These are phyloP conservation scores for Lasioglossum morio DNA, from an alignment of 2,888 invertebrate species.

Conservation along the genomic window DNA sequence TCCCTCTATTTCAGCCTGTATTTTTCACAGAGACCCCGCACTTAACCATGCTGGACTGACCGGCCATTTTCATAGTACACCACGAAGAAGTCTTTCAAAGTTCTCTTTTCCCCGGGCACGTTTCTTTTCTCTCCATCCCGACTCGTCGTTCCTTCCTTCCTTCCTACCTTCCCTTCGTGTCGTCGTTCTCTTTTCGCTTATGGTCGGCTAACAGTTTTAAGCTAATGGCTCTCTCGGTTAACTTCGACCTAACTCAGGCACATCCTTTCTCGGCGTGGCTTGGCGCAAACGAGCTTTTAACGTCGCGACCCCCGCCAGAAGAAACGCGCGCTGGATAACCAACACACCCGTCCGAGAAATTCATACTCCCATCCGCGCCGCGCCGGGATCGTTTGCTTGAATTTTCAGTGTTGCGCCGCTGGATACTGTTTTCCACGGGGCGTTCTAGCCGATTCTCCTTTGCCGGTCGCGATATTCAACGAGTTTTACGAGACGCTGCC, in stretches of 20 bases:
- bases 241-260: slow-evolving; percentile 65
- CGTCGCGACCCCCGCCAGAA: slow-evolving; percentile 47
- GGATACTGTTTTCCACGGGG: slow-evolving; percentile 3
- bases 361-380: slow-evolving; percentile 22
- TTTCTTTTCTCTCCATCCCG: neutral
- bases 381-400: slow-evolving; percentile 20
- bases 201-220: slow-evolving; percentile 72
- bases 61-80: slow-evolving; percentile 65
- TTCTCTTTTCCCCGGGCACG: slow-evolving; percentile 25
- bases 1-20: neutral
- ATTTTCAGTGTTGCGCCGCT: slow-evolving; percentile 23
- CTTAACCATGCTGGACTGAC: slow-evolving; percentile 37
- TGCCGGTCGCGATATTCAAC: too few species aligned
- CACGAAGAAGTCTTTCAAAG: slow-evolving; percentile 58
- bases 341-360: slow-evolving; percentile 36
- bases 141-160: neutral
- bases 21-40: slow-evolving; percentile 18
- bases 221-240: slow-evolving; percentile 74
- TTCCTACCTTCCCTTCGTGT: neutral
- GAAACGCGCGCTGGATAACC: slow-evolving; percentile 42
- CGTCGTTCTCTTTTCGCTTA: slow-evolving; percentile 44
- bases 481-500: neutral
- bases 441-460: neutral
- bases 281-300: slow-evolving; percentile 76
- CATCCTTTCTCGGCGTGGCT: slow-evolving; percentile 60